phyloP scores from a whole-genome alignment of 2,797 vertebrate species.

The Bradypus variegatus region DNA sequence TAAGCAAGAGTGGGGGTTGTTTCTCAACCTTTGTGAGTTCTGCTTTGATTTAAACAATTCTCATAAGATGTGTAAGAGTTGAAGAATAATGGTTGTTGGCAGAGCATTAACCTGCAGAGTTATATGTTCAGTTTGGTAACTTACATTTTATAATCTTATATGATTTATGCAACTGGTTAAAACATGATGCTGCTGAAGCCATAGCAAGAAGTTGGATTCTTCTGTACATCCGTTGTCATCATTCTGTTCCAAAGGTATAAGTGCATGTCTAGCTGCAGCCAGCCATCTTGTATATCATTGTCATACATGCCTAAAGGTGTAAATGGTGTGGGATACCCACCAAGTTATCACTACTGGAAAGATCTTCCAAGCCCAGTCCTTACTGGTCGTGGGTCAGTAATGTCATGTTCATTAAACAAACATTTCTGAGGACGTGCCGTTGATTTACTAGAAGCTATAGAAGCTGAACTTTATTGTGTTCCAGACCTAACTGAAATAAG shows the following conservation, averaged over 20 bases:
- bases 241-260: neutral
- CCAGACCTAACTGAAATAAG: slow-evolving; percentile 15
- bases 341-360: neutral
- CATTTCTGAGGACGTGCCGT: neutral
- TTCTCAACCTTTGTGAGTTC: slow-evolving; percentile 29
- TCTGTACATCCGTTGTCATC: neutral
- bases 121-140: neutral
- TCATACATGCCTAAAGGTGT: neutral
- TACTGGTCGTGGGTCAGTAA: neutral
- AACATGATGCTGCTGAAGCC: neutral
- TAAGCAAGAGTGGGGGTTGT: neutral
- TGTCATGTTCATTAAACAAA: neutral
- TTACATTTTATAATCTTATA: slow-evolving; percentile 16
- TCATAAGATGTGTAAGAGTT: neutral
- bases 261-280: neutral
- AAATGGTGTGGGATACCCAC: neutral
- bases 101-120: neutral
- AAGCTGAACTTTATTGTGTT: slow-evolving; percentile 23
- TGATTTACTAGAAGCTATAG: neutral
- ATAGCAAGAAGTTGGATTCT: neutral
- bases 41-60: slow-evolving; percentile 4
- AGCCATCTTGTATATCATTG: neutral
- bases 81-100: neutral
- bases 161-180: neutral
- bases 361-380: neutral